Evolutionary conservation across 37 sponge, comb jelly and placozoan genomes (phyloP).

Genomic region (Ephydatia muelleri): DNA sequence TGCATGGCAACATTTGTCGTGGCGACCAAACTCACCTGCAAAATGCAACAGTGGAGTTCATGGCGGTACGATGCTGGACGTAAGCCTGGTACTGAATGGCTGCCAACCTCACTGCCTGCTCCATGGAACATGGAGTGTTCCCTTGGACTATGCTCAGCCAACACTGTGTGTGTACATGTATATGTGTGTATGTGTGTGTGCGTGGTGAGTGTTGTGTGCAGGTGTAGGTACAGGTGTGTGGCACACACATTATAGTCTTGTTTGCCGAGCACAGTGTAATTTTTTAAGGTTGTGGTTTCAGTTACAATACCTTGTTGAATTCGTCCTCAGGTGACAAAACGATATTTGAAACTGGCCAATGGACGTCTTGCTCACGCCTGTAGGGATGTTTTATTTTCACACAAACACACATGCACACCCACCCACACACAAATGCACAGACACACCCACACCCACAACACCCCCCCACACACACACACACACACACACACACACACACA

Average conservation of each 20-base stretch:
- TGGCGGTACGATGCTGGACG: slow-evolving; percentile 68
- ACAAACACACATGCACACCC: no score
- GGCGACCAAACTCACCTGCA: slow-evolving; percentile 68
- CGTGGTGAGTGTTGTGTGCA: no score
- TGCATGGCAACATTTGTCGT: no score
- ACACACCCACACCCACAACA: neutral
- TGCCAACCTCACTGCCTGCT: slow-evolving; percentile 67
- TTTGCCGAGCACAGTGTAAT: no score
- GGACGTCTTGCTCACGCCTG: no score
- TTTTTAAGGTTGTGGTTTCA: no score
- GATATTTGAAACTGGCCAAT: no score
- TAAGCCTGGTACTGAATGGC: slow-evolving; percentile 85
- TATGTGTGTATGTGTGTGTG: slow-evolving; percentile 29
- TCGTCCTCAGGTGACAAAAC: no score
- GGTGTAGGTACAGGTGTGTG: slow-evolving; percentile 11
- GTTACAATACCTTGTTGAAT: no score
- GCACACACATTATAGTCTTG: no score
- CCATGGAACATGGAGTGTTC: slow-evolving; percentile 38
- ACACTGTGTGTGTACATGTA: slow-evolving; percentile 18
- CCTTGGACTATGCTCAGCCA: slow-evolving; percentile 76
- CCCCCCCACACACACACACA: neutral
- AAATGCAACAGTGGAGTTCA: slow-evolving; percentile 62
- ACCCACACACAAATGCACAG: no score
- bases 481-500: neutral
- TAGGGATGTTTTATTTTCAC: no score